Conservation (phyloP, 2,888 invertebrate species). For the Quadroppia sp. region DNA sequence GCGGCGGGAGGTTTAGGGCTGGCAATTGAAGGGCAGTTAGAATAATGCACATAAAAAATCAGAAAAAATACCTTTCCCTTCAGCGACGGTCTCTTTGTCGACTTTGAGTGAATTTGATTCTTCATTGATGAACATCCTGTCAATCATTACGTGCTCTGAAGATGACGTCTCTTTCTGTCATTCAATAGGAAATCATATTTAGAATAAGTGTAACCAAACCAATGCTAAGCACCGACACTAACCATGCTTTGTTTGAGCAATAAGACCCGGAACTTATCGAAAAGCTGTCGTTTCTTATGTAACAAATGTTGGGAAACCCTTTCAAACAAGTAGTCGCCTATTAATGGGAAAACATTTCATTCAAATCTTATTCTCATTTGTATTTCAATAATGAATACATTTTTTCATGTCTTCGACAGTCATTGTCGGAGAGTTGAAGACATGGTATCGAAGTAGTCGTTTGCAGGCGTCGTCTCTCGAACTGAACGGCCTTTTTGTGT, state of each 20-base stretch:
- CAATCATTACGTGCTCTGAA: conserved; percentile 71
- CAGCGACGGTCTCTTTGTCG: conserved; percentile 50
- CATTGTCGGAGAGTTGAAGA: conserved; percentile 61
- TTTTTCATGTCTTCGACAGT: conserved; percentile 45
- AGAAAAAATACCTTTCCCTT: conserved; percentile 50
- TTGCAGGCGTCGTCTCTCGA: conserved; percentile 66
- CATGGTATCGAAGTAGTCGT: conserved; percentile 70
- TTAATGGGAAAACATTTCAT: conserved; percentile 33
- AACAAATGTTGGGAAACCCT: conserved; percentile 59
- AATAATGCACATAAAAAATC: too few species aligned
- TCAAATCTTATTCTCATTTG: not conserved
- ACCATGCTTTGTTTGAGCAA: conserved; percentile 75
- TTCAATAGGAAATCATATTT: conserved; percentile 30
- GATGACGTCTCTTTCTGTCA: conserved; percentile 66
- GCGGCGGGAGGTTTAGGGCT: conserved; percentile 47
- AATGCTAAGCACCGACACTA: conserved; percentile 47
- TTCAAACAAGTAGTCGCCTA: conserved; percentile 51
- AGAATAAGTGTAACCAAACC: not conserved
- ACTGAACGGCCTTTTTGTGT: conserved; percentile 65
- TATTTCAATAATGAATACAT: conserved; percentile 48
- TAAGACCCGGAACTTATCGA: conserved; percentile 68
- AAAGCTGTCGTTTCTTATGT: conserved; percentile 66
- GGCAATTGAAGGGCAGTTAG: too few species aligned
- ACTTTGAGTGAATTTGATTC: conserved; percentile 62
- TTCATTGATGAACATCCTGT: conserved; percentile 68